Evolutionary conservation across 2,888 invertebrate genomes (phyloP), one percentile per base, ranked within the genome.

Genomic region (Athripsodes cinereus): DNA sequence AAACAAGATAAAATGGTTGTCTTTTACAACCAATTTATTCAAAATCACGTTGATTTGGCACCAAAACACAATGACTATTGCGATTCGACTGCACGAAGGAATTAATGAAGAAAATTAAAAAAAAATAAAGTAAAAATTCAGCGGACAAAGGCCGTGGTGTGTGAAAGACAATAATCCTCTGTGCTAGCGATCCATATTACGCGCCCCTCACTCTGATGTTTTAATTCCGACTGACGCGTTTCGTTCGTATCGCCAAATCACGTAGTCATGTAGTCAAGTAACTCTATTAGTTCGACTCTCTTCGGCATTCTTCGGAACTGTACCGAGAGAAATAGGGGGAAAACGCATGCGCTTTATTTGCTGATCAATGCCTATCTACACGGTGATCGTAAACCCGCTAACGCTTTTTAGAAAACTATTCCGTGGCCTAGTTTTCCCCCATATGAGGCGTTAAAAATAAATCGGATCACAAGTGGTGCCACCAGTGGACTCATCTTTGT

Each of bases 141-240:
- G 59, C 59, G 59, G 59, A 59, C 59, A 59, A 59, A 59, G 59
- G 59, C 59, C 59, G 53, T 59, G 59, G 56, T 59, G 55, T 56
- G 50, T 52, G 59, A 59, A 57, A 59, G 59, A 56, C 59, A 59
- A 59, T 59, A 47, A 52, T 59, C 47, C 46, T 55, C 54, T 57
- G 57, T 47, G 60, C 57, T 60, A 60, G 54, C 60, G 60, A 60
- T 60, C 60, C 60, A 60, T 60, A 57, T 54, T 57, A 60, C 60
- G 54, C 53, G 47, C 52, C 34, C 53, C 13, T 46, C 51, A 35
- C 48, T 58, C 55, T 13, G 58, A 61, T 61, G 61, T 61, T 61
- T 58, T 48, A 55, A 51, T 60, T 60, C 60, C 57, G 60, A 61
- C 61, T 61, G 61, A 50, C 22, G 31, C 31, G 31, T 31, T 31